Conservation (phyloP, 2,888 invertebrate genomes). For the Apamea sordens region DNA sequence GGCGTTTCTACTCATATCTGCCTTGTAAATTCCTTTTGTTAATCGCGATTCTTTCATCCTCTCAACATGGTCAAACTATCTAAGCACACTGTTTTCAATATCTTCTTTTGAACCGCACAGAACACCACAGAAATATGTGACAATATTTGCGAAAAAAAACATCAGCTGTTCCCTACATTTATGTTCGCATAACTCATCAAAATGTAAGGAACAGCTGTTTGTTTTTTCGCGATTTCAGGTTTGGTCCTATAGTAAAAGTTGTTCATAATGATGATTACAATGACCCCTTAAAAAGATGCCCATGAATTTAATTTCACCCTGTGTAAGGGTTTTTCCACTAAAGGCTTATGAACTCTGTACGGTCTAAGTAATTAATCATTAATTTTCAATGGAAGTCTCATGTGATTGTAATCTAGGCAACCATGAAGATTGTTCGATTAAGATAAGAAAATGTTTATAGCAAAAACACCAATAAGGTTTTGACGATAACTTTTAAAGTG, state of each 20-base stretch:
- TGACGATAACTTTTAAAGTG: constrained; percentile 14
- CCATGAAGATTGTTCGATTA: constrained; percentile 22
- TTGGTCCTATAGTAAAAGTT: no score
- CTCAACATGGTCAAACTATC: not conserved
- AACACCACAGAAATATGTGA: not conserved
- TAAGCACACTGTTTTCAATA: not conserved
- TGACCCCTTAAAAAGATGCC: no score
- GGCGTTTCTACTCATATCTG: not conserved
- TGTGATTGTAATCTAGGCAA: not conserved
- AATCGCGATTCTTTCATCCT: not conserved
- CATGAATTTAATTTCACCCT: no score
- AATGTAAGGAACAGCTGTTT: no score
- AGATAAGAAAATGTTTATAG: constrained; percentile 37
- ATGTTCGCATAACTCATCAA: no score
- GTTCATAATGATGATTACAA: no score
- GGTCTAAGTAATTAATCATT: not conserved
- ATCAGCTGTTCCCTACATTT: no score
- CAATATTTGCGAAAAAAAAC: no score
- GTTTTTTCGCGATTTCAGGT: no score
- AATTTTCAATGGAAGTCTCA: constrained; percentile 4
- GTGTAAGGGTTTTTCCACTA: not conserved
- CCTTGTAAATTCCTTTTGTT: not conserved
- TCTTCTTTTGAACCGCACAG: not conserved
- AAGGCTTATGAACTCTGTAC: not conserved
- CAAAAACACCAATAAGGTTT: constrained; percentile 12